Base-by-base conservation (phyloP, 2,113 vertebrate genomes). In the cat (Felis catus) region DNA sequence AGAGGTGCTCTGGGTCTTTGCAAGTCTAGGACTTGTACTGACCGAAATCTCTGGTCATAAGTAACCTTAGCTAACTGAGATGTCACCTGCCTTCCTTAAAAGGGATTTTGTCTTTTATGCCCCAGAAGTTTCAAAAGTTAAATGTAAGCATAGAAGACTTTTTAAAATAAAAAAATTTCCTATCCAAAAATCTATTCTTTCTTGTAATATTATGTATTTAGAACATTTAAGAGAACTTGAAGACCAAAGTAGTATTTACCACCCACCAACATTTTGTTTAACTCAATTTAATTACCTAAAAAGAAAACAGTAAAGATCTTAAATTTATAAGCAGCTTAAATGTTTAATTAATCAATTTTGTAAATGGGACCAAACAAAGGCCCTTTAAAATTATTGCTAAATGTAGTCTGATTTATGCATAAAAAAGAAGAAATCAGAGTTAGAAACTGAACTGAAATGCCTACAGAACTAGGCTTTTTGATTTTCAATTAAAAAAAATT, bases 301-400 rank as follows among this genome's bases (percentile, higher is more conserved):
- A 89, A 76, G 18, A 61, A 92, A 90, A 78, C n/a, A 6, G 31
- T 76, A 9, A 63, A 91, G 23, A 39, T 88, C 25, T 90, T 41
- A 82, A 33, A 48, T 70, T 63, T 68, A 71, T 14, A 83, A 90
- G 45, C 45, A 39, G 19, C 36, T 95, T 84, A 94, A 85, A 68
- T 79, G 8, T 39, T 83, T 92, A 74, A 45, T 41, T 58, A 92
- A 27, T 23, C 33, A 66, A 5, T 89, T 85, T 68, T 91, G 15
- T 73, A 95, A 91, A 93, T 88, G 55, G 89, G 39, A 92, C 2
- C 58, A 95, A 94, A 92, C 36, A 68, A 78, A 95, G 55, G 33
- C 13, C 29, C 29, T 5, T 65, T 95, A 89, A 87, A 91, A 91
- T 93, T 74, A 89, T 31, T 85, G 89, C 19, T 88, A 89, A 84